Evolutionary conservation across 2,888 invertebrate species (phyloP).

Genomic region (Arctia plantaginis): DNA sequence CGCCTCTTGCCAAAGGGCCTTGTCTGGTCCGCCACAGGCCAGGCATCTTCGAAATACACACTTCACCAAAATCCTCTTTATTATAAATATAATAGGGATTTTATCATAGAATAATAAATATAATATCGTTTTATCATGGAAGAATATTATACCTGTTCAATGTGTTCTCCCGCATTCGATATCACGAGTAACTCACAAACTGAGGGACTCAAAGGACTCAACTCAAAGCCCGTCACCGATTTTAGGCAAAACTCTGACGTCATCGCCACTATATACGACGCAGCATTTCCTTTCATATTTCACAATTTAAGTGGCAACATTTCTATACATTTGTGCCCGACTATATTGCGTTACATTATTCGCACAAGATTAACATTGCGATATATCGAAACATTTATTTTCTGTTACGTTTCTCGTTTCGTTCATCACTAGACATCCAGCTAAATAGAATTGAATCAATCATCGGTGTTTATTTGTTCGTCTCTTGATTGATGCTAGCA

Average conservation of each 20-base stretch:
- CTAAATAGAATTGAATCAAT: slow-evolving; percentile 36
- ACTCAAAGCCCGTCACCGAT: not conserved
- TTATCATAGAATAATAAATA: not conserved
- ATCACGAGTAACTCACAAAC: not conserved
- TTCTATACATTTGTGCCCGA: slow-evolving; percentile 4
- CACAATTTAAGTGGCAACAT: slow-evolving; percentile 18
- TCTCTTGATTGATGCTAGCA: slow-evolving; percentile 37
- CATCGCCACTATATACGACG: slow-evolving; percentile 1
- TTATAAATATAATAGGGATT: too few species aligned
- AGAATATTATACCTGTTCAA: not conserved
- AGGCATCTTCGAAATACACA: too few species aligned
- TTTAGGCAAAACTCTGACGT: not conserved
- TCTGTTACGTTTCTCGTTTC: slow-evolving; percentile 18
- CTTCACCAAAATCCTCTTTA: too few species aligned
- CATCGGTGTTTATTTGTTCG: slow-evolving; percentile 25
- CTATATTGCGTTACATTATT: slow-evolving; percentile 9
- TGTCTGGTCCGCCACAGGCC: too few species aligned
- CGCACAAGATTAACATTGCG: slow-evolving; percentile 18
- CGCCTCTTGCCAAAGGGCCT: too few species aligned
- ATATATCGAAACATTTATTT: slow-evolving; percentile 25
- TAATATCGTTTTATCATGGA: not conserved
- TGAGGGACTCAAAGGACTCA: not conserved
- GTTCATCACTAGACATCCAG: slow-evolving; percentile 27
- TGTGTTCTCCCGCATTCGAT: not conserved
- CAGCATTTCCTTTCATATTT: slow-evolving; percentile 18